A percentile compares a stretch with the other conserved stretches of the same genome.
Conservation (phyloP, 2,797 vertebrate genomes). For the Chelidonichthys spinosus region DNA sequence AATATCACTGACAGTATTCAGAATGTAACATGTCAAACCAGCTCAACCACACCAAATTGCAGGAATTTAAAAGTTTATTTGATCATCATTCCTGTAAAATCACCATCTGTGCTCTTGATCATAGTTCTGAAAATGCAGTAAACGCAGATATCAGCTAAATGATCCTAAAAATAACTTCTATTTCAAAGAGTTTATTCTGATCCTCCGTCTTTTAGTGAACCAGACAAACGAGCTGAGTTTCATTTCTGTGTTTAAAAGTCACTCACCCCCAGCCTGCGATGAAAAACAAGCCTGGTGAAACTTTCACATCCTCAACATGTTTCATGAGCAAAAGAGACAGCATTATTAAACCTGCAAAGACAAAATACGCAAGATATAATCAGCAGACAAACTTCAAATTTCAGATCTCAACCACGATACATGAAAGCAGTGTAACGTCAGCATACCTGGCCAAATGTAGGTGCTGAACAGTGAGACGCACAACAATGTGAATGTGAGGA, state of each 20-base stretch:
- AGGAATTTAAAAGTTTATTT: not conserved
- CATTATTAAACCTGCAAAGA: conserved; percentile 89
- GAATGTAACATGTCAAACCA: conserved; percentile 6
- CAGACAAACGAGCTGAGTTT: conserved; percentile 11
- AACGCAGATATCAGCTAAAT: not conserved
- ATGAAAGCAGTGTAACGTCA: not conserved
- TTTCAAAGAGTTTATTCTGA: rapidly evolving
- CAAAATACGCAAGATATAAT: not conserved
- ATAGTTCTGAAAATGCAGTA: not conserved
- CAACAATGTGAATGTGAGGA: conserved; percentile 91
- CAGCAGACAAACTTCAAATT: not conserved
- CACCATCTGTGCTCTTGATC: not conserved
- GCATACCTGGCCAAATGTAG: conserved; percentile 95
- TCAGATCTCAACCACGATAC: not conserved
- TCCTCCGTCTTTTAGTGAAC: rapidly evolving
- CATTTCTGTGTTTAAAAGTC: conserved; percentile 8
- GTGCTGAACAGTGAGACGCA: conserved; percentile 94
- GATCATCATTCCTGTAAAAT: not conserved
- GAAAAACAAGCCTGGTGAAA: conserved; percentile 85
- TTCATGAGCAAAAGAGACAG: conserved; percentile 90
- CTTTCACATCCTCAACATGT: conserved; percentile 84
- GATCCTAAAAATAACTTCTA: not conserved
- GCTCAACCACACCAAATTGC: not conserved
- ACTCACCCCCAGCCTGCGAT: conserved; percentile 96
- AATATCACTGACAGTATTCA: not conserved